Base-by-base conservation (phyloP, 2,888 invertebrate species). In the Aleiodes alternator region DNA sequence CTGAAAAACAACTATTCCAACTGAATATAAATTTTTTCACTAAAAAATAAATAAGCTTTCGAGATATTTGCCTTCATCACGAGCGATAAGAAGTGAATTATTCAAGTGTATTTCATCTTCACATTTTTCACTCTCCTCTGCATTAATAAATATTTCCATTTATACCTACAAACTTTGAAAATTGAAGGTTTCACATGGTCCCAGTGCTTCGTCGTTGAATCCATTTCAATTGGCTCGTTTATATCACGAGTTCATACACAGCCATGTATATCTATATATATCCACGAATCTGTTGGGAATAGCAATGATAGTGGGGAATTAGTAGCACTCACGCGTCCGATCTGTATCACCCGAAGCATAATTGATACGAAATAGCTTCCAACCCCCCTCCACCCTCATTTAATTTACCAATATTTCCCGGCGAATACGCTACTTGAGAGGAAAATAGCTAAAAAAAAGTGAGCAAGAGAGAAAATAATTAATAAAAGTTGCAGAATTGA, bases 291-390 rank as follows among this genome's bases (percentile, higher is more conserved):
- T 31, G 31, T 12, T 31, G 31, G 51, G 31, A 68, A 68, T 31
- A 68, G 51, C 50, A 51, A 68, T 68, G 51, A 68, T 68, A 53
- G 14, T 53, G 31, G 68, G 50, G 31, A 51, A 68, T 68, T 68
- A 68, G 68, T 51, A 51, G 51, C 51, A 68, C 68, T 51, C 68
- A 68, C 53, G 68, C 68, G 51, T 51, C 23, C 68, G 51, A 68
- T 68, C 31, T 68, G 51, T 68, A 68, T 68, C 66, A 50, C 29
- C 29, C 50, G 12, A 12, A 11, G 48, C 48, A 51, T 68, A 68
- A 68, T 68, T 68, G 68, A 53, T 68, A 51, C 31, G 64, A 43
- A 64, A 64, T 64, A 43, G 43, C 43, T 43, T 43, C 43, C 3
- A 7, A 48, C 48, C 43, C 9, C 38, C 43, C 43, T 12, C 43